phyloP scores from a whole-genome alignment of 2,113 vertebrate species.

The Oryzias melastigma region DNA sequence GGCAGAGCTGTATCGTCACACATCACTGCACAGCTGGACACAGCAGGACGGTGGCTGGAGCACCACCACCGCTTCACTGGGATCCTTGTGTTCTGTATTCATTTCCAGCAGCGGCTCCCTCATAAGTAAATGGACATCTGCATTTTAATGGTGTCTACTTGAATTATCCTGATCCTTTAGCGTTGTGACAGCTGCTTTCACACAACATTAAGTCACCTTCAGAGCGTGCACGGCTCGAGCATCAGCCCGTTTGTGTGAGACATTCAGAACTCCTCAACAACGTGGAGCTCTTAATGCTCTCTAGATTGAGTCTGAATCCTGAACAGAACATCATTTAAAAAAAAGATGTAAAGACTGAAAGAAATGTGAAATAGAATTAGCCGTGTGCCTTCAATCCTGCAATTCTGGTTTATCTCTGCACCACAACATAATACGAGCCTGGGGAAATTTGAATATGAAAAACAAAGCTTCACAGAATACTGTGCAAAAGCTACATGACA shows the following conservation, averaged over 20 bases:
- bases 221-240: slow-evolving; percentile 26
- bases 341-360: neutral
- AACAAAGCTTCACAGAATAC: slow-evolving; percentile 5
- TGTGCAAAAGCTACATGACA: slow-evolving; percentile 9
- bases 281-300: too few species aligned
- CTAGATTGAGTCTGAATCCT: too few species aligned
- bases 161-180: slow-evolving; percentile 53
- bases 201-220: slow-evolving; percentile 50
- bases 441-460: slow-evolving; percentile 4
- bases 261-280: too few species aligned
- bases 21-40: too few species aligned
- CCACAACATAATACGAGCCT: slow-evolving; percentile 3
- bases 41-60: too few species aligned
- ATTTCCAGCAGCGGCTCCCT: slow-evolving; percentile 49
- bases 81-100: slow-evolving; percentile 44
- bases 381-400: slow-evolving; percentile 1
- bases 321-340: neutral
- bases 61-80: slow-evolving; percentile 40
- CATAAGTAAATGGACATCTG: slow-evolving; percentile 38
- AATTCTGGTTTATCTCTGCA: slow-evolving; percentile 25
- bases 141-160: slow-evolving; percentile 54
- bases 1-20: too few species aligned
- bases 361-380: neutral
- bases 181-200: slow-evolving; percentile 38
- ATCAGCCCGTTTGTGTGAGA: slow-evolving; percentile 14